Evolutionary conservation across 2,113 vertebrate genomes (phyloP), one percentile per base, ranked within the genome.

Genomic region (Upupa epops): DNA sequence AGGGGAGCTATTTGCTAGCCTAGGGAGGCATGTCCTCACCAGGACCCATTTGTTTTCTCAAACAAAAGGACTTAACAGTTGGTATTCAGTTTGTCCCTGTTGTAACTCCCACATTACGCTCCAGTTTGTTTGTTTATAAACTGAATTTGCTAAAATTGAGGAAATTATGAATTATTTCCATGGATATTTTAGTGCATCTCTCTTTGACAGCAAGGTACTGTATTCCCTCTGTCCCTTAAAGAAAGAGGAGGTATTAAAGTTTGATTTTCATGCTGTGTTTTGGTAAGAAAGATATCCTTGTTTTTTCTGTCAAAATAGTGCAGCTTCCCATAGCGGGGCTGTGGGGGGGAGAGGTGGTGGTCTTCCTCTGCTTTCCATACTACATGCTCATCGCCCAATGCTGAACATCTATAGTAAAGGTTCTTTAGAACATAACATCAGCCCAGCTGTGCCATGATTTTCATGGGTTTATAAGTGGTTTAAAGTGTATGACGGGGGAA

Each of bases 1-100:
- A 96, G 96, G 61, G 95, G 96, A 96, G 96, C 95, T 96, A 86
- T 96, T 95, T 86, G 70, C 93, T 84, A 91, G 93, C 48, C 80
- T 45, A 88, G 90, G 59, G 71, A 87, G 56, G 59, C 68, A 81
- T 55, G 61, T 72, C 55, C 78, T 86, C 66, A 14, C 46, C 22
- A 55, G 9, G 40, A 86, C 24, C 20, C 14, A 36, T 22, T 34
- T 29, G 45, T 64, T 52, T 34, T 32, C 19, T 68, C 2, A 10
- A 13, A 26, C 74, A 31, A 59, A 92, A 37, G 22, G 28, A 4
- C 25, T 70, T 21, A 16, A 26, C 16, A 45, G 7, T 36, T 93
- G 48, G 13, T 36, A 8, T 19, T 74, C 40, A 6, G 11, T 83
- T 59, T 48, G 55, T 20, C 17, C 13, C 25, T 79, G 68, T 65